Conservation (phyloP, 1,140 invertebrate species). For the Hyles vespertilio region DNA sequence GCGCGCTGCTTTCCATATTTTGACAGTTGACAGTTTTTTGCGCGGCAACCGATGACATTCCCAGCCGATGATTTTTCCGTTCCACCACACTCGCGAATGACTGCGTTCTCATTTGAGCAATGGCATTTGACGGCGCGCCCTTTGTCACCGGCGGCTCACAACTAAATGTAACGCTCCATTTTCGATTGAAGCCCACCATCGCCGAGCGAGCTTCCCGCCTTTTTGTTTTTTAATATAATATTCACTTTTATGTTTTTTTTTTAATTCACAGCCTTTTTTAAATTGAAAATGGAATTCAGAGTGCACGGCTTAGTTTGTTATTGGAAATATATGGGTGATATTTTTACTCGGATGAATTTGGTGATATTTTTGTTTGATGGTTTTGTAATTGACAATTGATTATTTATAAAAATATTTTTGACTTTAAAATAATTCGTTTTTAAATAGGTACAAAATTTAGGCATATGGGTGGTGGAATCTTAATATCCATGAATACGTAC, state of each 20-base stretch:
- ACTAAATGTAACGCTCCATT: conserved; percentile 56
- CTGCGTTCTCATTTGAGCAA: conserved; percentile 71
- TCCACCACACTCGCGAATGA: conserved; percentile 64
- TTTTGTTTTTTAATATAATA: conserved; percentile 30
- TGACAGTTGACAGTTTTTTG: conserved; percentile 5
- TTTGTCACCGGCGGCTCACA: conserved; percentile 53
- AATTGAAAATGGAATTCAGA: conserved; percentile 6
- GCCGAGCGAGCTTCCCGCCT: conserved; percentile 29
- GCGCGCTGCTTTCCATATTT: too few species aligned
- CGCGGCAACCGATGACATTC: conserved; percentile 45
- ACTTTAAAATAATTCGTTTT: too few species aligned
- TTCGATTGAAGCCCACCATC: conserved; percentile 48
- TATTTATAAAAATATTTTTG: too few species aligned
- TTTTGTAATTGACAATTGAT: too few species aligned
- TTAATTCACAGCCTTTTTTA: conserved; percentile 7
- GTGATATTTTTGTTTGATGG: too few species aligned
- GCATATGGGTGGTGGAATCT: too few species aligned
- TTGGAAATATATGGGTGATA: too few species aligned
- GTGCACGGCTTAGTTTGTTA: too few species aligned
- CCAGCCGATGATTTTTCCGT: conserved; percentile 68
- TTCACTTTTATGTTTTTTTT: conserved; percentile 17
- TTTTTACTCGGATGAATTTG: too few species aligned
- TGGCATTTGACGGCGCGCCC: conserved; percentile 64
- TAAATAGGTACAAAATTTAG: too few species aligned
- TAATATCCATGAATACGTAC: too few species aligned